Conservation (phyloP, 2,113 vertebrate genomes). For the Hyaena hyaena region DNA sequence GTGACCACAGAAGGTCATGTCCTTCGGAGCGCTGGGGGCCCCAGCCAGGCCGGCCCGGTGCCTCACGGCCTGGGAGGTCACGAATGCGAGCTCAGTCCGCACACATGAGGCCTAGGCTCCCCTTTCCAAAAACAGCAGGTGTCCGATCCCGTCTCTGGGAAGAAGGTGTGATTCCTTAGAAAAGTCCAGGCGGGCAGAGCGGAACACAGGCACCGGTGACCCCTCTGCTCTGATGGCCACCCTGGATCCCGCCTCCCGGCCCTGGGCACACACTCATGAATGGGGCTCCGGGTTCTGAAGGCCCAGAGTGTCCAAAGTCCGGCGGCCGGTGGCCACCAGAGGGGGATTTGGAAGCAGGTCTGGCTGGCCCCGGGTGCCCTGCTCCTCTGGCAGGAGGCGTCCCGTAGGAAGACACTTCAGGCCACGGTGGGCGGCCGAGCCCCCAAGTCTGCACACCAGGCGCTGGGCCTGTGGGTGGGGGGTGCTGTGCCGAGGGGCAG, state of each 20-base stretch:
- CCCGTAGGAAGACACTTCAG: too few species aligned
- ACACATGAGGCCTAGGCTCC: neutral
- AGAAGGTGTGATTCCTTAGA: too few species aligned
- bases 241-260: neutral
- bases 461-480: too few species aligned
- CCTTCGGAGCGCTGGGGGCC: too few species aligned
- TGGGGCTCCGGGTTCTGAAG: neutral
- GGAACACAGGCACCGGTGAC: too few species aligned
- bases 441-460: too few species aligned
- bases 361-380: neutral
- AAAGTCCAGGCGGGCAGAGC: neutral
- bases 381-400: neutral
- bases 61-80: neutral
- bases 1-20: neutral
- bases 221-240: neutral
- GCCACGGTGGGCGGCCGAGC: too few species aligned
- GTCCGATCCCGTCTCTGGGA: too few species aligned
- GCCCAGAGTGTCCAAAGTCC: accelerated
- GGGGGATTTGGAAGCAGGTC: neutral
- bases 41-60: neutral
- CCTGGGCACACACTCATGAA: neutral
- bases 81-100: neutral
- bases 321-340: accelerated
- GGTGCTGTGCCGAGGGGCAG: too few species aligned
- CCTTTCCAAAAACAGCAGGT: neutral